Evolutionary conservation across 2,113 vertebrate species (phyloP).

Genomic region (Coreoperca whiteheadi): DNA sequence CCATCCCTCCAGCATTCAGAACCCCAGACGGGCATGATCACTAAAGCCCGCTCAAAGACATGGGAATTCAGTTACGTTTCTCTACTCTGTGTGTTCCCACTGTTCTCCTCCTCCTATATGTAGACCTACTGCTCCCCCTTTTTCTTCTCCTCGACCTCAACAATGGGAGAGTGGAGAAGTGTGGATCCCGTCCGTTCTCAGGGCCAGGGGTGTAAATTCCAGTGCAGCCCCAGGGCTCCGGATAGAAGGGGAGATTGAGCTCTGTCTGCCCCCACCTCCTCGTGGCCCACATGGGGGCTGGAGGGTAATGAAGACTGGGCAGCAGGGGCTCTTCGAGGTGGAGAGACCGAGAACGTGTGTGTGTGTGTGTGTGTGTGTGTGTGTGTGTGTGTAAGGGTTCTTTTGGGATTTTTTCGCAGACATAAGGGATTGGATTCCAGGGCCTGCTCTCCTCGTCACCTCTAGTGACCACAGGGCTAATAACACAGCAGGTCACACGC

Average conservation of each 20-base stretch:
- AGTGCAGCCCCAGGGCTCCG: slow-evolving; percentile 88
- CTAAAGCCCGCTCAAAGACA: slow-evolving; percentile 51
- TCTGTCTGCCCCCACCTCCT: slow-evolving; percentile 81
- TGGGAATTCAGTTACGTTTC: slow-evolving; percentile 78
- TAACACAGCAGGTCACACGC: slow-evolving; percentile 79
- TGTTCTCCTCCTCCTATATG: slow-evolving; percentile 60
- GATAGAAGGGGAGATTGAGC: slow-evolving; percentile 88
- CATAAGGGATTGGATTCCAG: slow-evolving; percentile 90
- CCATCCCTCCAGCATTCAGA: slow-evolving; percentile 48
- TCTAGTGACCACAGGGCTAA: slow-evolving; percentile 93
- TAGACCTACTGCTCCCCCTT: slow-evolving; percentile 15
- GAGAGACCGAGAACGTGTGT: slow-evolving; percentile 15
- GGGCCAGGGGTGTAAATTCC: slow-evolving; percentile 92
- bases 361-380: slow-evolving; percentile 41
- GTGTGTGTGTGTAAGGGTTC: slow-evolving; percentile 71
- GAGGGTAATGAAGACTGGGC: slow-evolving; percentile 95
- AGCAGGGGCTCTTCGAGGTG: slow-evolving; percentile 81
- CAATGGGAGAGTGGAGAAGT: slow-evolving; percentile 76
- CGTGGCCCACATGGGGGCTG: slow-evolving; percentile 88
- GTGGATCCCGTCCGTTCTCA: slow-evolving; percentile 89
- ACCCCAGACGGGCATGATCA: slow-evolving; percentile 51
- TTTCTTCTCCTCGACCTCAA: slow-evolving; percentile 56
- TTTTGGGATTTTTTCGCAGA: slow-evolving; percentile 87
- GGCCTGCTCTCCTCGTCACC: slow-evolving; percentile 91
- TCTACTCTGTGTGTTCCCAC: slow-evolving; percentile 64